Evolutionary conservation across 2,888 invertebrate genomes (phyloP), one percentile per base, ranked within the genome.

Genomic region (Cataglyphis albicans): DNA sequence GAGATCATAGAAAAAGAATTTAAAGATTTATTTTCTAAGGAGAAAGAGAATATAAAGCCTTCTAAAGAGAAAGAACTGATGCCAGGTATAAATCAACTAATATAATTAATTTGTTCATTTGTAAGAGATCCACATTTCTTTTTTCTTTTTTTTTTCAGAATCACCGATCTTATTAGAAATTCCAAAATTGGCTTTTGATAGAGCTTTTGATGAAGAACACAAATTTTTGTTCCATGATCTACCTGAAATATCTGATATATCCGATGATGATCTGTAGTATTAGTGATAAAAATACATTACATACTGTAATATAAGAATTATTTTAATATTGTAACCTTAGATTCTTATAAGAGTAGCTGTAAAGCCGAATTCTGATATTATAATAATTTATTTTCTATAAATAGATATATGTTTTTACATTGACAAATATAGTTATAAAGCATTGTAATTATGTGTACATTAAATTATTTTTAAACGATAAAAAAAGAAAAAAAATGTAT

Each of bases 1-100:
- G 73, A 80, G n/a, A 9, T 18, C 4, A 55, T 89, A 61, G 81
- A 88, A 35, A 82, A 86, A 61, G 88, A 91, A 48, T 86, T 84
- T 52, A 81, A 64, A 48, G 63, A 81, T 41, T n/a, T 86, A 9
- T 12, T 68, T 48, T 29, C 38, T 29, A 78, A 84, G 10, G 73
- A 29, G 44, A 64, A 84, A 84, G 21, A 61, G 48, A 74, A 74
- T n/a, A 29, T 78, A 61, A 59, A 81, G 6, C 64, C 65, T 15
- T 73, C 63, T 44, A 87, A 90, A 64, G 90, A 92, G 57, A 89
- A 91, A 70, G 87, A 88, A 55, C 86, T 91, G 84, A 75, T 74
- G 21, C 92, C 90, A 82, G 92, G 92, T 92, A 87, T 80, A n/a
- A 78, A 78, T 64, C 55, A n/a, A 29, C 61, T n/a, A n/a, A n/a